Percentiles rank a stretch among this genome's conserved stretches.
Evolutionary conservation across 2,888 invertebrate species (phyloP).

Genomic region (Amaurobius ferox): DNA sequence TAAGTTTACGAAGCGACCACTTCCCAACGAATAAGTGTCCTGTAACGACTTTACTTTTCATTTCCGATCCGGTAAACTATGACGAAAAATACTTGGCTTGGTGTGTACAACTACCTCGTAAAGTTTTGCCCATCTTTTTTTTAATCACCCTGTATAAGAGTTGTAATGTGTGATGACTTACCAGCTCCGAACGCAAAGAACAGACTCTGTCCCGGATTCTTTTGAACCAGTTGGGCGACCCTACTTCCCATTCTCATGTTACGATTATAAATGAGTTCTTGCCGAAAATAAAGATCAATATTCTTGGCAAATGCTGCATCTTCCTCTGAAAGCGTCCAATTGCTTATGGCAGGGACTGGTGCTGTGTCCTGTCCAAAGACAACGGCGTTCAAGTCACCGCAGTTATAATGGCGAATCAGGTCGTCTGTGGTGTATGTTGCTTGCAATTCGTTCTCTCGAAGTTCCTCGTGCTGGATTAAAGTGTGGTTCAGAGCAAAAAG

Average conservation of each 20-base stretch:
- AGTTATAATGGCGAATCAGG: constrained; percentile 79
- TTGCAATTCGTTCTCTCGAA: constrained; percentile 75
- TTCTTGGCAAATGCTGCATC: constrained; percentile 75
- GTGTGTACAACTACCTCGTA: no score
- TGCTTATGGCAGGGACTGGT: constrained; percentile 75
- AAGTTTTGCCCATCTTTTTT: no score
- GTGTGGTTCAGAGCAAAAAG: constrained; percentile 79
- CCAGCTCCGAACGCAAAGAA: constrained; percentile 81
- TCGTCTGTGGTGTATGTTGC: constrained; percentile 76
- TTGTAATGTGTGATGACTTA: constrained; percentile 64
- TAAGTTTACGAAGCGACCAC: no score
- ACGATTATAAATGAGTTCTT: constrained; percentile 79
- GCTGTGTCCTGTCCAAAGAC: constrained; percentile 78
- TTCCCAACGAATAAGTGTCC: no score
- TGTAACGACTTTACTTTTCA: no score
- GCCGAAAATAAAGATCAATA: constrained; percentile 80
- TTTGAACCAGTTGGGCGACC: constrained; percentile 78
- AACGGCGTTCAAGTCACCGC: constrained; percentile 79
- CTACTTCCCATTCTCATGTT: constrained; percentile 80
- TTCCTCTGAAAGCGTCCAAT: constrained; percentile 31
- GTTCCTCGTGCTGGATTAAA: constrained; percentile 78
- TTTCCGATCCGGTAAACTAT: no score
- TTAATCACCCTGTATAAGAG: not conserved
- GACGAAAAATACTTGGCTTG: no score
- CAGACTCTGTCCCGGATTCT: constrained; percentile 78